phyloP scores from a whole-genome alignment of 2,113 vertebrate genomes.

The Sarotherodon lohbergeri region DNA sequence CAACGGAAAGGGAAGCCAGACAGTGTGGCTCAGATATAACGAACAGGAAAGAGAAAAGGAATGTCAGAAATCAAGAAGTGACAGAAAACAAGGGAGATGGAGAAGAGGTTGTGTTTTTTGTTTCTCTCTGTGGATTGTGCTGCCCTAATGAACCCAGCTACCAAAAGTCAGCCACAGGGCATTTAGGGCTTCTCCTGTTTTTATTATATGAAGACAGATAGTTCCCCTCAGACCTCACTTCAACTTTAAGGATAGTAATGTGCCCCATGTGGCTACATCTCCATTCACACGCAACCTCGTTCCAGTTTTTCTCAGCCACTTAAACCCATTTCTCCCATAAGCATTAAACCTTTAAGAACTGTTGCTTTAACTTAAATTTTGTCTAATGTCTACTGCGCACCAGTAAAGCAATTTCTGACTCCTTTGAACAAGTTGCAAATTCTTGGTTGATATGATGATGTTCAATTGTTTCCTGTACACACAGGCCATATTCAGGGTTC shows the following conservation, averaged over 20 bases:
- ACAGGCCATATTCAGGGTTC: neutral
- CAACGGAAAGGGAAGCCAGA: slow-evolving; percentile 19
- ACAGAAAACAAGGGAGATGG: neutral
- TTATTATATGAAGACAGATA: slow-evolving; percentile 46
- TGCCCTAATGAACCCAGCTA: neutral
- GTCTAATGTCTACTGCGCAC: neutral
- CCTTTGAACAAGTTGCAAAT: neutral
- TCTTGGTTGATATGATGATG: neutral
- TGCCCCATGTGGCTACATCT: slow-evolving; percentile 25
- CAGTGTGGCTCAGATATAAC: slow-evolving; percentile 3
- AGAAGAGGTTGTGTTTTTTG: slow-evolving; percentile 10
- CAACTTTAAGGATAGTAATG: slow-evolving; percentile 22
- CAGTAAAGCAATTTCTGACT: neutral
- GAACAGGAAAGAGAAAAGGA: neutral
- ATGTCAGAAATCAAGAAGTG: neutral
- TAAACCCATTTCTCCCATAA: neutral
- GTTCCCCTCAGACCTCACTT: slow-evolving; percentile 11
- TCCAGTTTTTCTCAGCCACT: neutral
- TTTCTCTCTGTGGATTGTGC: slow-evolving; percentile 41
- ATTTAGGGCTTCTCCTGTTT: slow-evolving; percentile 21
- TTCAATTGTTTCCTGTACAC: neutral
- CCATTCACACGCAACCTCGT: neutral
- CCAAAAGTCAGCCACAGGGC: slow-evolving; percentile 2
- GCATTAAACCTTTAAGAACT: neutral
- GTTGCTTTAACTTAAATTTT: neutral